Conservation (phyloP, 2,888 invertebrate genomes). For the Drosophila infuscata region DNA sequence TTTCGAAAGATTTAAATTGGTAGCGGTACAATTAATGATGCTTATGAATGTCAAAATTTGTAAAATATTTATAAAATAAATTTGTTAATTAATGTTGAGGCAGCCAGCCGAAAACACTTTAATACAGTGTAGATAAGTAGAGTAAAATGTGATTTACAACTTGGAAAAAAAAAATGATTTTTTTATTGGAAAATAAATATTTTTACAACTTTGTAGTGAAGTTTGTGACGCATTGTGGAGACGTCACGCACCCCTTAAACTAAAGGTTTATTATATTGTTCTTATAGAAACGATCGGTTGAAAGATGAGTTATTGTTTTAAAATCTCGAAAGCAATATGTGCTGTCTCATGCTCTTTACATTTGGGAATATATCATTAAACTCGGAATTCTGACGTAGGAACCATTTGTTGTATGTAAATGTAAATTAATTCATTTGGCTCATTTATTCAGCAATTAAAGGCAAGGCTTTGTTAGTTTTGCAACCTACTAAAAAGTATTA, state of each 20-base stretch:
- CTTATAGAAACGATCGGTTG: not conserved
- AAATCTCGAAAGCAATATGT: not conserved
- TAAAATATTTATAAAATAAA: not conserved
- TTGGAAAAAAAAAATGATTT: no score
- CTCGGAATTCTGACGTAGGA: no score
- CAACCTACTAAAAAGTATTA: not conserved
- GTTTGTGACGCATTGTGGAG: no score
- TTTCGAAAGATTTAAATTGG: constrained; percentile 16
- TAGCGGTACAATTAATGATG: constrained; percentile 9
- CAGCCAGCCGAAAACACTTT: not conserved
- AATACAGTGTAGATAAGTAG: not conserved
- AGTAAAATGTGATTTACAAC: not conserved
- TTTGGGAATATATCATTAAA: no score
- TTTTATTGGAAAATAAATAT: no score
- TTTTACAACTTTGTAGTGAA: no score
- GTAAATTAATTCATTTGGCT: no score
- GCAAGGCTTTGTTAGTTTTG: not conserved
- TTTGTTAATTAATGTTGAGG: not conserved
- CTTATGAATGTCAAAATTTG: not conserved
- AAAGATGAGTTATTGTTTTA: not conserved
- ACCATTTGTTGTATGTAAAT: no score
- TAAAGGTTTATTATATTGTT: not conserved
- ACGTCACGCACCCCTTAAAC: not conserved
- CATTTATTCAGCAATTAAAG: constrained; percentile 22
- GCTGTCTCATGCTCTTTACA: no score